Base-by-base conservation (phyloP, 2,888 invertebrate species). In the Ecdyonurus torrentis region DNA sequence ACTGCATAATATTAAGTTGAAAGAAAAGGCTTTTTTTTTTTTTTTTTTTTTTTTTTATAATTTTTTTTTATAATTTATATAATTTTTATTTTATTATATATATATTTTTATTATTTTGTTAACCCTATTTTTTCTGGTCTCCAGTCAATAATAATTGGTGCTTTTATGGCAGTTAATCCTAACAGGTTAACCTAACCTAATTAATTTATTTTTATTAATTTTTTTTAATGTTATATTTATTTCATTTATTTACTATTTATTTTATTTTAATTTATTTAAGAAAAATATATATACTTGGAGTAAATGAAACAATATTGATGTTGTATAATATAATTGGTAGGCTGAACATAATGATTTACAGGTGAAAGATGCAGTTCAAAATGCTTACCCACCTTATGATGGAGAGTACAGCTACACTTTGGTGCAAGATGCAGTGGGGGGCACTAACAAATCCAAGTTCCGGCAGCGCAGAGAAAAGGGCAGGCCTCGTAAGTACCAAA, bases 401-500 rank as follows among this genome's bases (percentile, higher is more conserved):
- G 79, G 79, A 25, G 83, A 83, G 68, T 83, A 83, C 70, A 81
- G 83, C 73, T 86, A 86, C 72, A 82, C 84, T 61, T 76, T 82
- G 68, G 85, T 83, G 62, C 83, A 83, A 70, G 85, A 85, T 74
- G 81, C 83, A 59, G 76, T 84, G 63, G 74, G 74, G 23, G 76
- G 78, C 58, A 76, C 75, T 68, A 81, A 81, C 67, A 83, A 82
- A 72, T 75, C 80, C 65, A 73, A 82, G 70, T 69, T 81, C 63
- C 75, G 83, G 67, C 83, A 83, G 67, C 77, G 83, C 67, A 76
- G 83, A 66, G 83, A 83, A 70, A 84, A 84, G 72, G 83, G 82
- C 61, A 80, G 82, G 70, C 82, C 81, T 69, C 81, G 82, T 82
- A 76, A 77, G 78, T 74, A 66, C 62, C 37, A 5, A 10, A 10